Percentiles rank a stretch among this genome's conserved stretches.
These are phyloP conservation scores for Bombus turneri DNA, from an alignment of 1,140 invertebrate genomes.

Conservation along the genomic window DNA sequence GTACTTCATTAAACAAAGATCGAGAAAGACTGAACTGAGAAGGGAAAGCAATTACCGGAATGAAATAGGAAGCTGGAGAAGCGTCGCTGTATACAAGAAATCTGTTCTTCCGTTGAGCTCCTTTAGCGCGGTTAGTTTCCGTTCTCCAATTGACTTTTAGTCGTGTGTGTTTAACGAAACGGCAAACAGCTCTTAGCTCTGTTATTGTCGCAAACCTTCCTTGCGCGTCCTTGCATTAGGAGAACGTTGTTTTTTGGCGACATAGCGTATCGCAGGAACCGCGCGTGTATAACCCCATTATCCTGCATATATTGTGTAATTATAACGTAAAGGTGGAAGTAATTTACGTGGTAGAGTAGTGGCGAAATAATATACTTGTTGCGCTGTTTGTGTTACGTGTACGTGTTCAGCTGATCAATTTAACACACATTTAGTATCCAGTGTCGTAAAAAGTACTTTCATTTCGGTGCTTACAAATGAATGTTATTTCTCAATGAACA, in stretches of 20 bases:
- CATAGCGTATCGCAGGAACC: constrained; percentile 13
- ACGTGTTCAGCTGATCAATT: constrained; percentile 42
- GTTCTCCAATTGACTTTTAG: constrained; percentile 40
- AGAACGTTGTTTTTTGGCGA: constrained; percentile 30
- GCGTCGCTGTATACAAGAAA: constrained; percentile 13
- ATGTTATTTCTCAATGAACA: too few species aligned
- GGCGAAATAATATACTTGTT: constrained; percentile 57
- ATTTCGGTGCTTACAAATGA: not conserved
- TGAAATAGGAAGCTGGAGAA: not conserved
- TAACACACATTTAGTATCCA: constrained; percentile 17
- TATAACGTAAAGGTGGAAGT: constrained; percentile 34
- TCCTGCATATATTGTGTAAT: constrained; percentile 34
- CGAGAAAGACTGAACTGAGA: not conserved
- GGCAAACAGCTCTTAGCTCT: constrained; percentile 58
- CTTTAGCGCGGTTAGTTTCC: constrained; percentile 27
- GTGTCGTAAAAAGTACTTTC: constrained; percentile 45
- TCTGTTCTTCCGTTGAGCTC: constrained; percentile 56
- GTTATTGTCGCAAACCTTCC: constrained; percentile 62
- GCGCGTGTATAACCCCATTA: constrained; percentile 15
- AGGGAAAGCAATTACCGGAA: not conserved
- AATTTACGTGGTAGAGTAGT: constrained; percentile 54
- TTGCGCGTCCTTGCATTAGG: constrained; percentile 33
- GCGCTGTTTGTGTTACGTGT: constrained; percentile 45
- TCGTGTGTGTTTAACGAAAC: constrained; percentile 15
- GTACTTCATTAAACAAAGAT: not conserved